A percentile compares a stretch with the other conserved stretches of the same genome.
Conservation (phyloP, 2,888 invertebrate species). For the Drosophila atripex region DNA sequence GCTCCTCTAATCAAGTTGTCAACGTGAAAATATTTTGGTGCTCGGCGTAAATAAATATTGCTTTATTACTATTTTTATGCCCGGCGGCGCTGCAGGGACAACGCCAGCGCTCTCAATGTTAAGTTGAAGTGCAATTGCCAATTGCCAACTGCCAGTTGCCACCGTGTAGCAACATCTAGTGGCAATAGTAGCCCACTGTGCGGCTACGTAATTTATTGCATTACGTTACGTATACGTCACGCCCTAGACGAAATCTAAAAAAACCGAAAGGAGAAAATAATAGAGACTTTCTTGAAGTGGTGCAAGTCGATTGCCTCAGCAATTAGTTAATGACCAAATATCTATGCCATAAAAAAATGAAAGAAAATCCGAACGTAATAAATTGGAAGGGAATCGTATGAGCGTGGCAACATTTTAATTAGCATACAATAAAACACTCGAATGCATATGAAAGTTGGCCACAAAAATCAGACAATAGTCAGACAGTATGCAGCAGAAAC, state of each 20-base stretch:
- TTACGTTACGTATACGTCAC: constrained; percentile 48
- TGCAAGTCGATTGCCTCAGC: constrained; percentile 69
- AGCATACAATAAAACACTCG: constrained; percentile 76
- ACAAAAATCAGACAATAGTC: constrained; percentile 54
- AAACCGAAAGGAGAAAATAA: constrained; percentile 18
- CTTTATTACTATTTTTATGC: constrained; percentile 28
- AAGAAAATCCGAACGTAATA: constrained; percentile 26
- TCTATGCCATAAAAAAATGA: constrained; percentile 63
- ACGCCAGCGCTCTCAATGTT: constrained; percentile 64
- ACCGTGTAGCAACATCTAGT: constrained; percentile 2
- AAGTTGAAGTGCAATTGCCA: constrained; percentile 67
- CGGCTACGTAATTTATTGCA: constrained; percentile 65
- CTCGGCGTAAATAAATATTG: constrained; percentile 21
- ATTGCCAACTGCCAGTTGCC: background rate
- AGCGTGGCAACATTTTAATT: constrained; percentile 66
- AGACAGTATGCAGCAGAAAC: background rate
- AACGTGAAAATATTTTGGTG: constrained; percentile 59
- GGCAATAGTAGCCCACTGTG: constrained; percentile 44
- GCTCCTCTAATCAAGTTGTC: constrained; percentile 71
- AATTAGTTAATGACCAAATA: constrained; percentile 79
- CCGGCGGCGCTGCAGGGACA: constrained; percentile 54
- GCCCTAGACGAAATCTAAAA: constrained; percentile 31
- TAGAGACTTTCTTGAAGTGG: constrained; percentile 61
- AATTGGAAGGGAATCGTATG: constrained; percentile 46
- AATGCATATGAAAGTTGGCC: constrained; percentile 74